phyloP scores from a whole-genome alignment of 2,113 vertebrate genomes.

The Regulus satrapa region DNA sequence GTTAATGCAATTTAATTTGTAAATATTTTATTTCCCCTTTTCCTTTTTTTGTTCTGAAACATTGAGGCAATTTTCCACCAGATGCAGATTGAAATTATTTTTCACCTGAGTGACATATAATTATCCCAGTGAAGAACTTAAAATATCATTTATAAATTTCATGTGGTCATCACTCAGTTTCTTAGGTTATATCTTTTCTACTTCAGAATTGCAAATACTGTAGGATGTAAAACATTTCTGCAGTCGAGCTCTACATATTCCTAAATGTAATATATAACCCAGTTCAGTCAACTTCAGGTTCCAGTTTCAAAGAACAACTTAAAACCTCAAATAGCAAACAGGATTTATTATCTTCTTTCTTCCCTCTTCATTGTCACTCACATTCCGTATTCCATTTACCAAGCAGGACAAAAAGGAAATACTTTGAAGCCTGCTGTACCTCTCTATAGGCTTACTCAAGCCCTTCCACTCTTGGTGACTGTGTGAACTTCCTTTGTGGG shows the following conservation, averaged over 20 bases:
- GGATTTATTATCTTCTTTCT: conserved; percentile 1
- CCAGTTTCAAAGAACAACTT: conserved; percentile 5
- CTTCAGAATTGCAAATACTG: neutral
- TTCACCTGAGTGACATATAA: neutral
- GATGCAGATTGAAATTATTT: neutral
- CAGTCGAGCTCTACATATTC: neutral
- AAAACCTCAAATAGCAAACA: neutral
- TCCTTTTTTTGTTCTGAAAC: neutral
- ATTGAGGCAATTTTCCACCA: neutral
- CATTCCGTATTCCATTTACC: neutral
- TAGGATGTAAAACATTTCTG: neutral
- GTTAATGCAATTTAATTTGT: no score
- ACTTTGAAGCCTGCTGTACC: neutral
- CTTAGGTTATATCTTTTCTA: neutral
- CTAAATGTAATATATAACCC: neutral
- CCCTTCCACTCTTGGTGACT: neutral
- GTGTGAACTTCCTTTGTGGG: neutral
- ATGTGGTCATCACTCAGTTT: neutral
- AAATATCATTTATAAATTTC: neutral
- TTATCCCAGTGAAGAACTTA: neutral
- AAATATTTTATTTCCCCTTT: neutral
- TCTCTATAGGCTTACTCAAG: neutral
- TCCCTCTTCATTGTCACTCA: neutral
- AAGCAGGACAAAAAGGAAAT: neutral
- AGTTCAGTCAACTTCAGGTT: conserved; percentile 11